A percentile compares a stretch with the other conserved stretches of the same genome.
Conservation (phyloP, 1,140 invertebrate genomes). For the Ceratoteleas bidentatus region DNA sequence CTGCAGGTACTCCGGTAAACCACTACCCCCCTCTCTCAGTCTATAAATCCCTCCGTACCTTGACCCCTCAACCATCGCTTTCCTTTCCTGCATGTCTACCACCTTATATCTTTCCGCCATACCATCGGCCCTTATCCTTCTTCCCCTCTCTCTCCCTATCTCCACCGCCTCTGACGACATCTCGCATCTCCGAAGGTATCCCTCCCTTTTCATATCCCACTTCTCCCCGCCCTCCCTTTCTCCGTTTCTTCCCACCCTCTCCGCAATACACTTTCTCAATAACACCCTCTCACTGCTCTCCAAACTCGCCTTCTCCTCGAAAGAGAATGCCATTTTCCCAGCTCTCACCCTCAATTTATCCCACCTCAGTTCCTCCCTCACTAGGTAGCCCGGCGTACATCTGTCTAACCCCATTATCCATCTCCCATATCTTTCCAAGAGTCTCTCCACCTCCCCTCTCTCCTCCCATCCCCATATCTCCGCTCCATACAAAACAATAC, state of each 20-base stretch:
- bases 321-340: background rate
- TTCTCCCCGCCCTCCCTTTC: background rate
- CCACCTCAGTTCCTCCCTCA: background rate
- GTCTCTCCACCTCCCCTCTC: background rate
- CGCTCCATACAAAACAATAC: background rate
- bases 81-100: slow-evolving; percentile 2
- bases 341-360: background rate
- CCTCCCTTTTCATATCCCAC: background rate
- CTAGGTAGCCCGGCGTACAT: background rate
- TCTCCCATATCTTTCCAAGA: background rate
- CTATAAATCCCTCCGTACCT: background rate
- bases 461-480: background rate
- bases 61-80: background rate
- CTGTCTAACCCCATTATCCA: slow-evolving; percentile 3
- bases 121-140: background rate
- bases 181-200: background rate
- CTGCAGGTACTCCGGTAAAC: background rate
- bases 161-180: background rate
- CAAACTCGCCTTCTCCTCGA: background rate
- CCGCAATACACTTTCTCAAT: background rate
- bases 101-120: background rate
- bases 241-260: background rate
- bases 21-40: background rate
- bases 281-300: background rate
- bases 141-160: background rate